These are phyloP conservation scores for Lamproptera curius DNA, from an alignment of 2,888 invertebrate genomes.

Conservation along the genomic window DNA sequence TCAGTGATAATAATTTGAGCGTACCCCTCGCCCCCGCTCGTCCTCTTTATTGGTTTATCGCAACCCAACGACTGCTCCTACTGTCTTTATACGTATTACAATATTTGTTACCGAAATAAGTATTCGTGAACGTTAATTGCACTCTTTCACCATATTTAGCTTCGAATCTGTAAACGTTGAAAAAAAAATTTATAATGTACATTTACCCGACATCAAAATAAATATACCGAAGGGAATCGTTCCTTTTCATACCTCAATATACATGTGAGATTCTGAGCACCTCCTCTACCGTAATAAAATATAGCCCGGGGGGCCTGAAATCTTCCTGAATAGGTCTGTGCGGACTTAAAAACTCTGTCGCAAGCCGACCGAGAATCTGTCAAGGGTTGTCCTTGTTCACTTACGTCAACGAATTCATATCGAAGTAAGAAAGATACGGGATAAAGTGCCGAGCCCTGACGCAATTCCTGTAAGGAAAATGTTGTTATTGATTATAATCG, in stretches of 20 bases:
- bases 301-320: conserved; percentile 89
- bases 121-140: conserved; percentile 83
- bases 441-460: conserved; percentile 88
- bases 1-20: conserved; percentile 82
- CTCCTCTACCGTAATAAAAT: conserved; percentile 90
- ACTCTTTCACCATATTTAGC: conserved; percentile 83
- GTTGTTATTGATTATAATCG: neutral
- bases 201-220: neutral
- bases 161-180: conserved; percentile 76
- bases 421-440: conserved; percentile 87
- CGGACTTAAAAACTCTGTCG: conserved; percentile 79
- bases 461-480: conserved; percentile 70
- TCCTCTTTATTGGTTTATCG: conserved; percentile 71
- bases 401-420: conserved; percentile 90
- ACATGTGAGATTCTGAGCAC: conserved; percentile 86
- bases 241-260: conserved; percentile 74
- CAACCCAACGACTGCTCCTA: conserved; percentile 84
- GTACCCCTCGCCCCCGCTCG: conserved; percentile 71
- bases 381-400: conserved; percentile 80
- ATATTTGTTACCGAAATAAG: conserved; percentile 83
- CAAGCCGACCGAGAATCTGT: conserved; percentile 79
- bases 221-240: neutral
- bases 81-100: conserved; percentile 83
- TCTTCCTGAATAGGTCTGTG: conserved; percentile 76
- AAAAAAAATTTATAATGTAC: neutral